Base-by-base conservation (phyloP, 2,113 vertebrate genomes). In the Cettia cetti region DNA sequence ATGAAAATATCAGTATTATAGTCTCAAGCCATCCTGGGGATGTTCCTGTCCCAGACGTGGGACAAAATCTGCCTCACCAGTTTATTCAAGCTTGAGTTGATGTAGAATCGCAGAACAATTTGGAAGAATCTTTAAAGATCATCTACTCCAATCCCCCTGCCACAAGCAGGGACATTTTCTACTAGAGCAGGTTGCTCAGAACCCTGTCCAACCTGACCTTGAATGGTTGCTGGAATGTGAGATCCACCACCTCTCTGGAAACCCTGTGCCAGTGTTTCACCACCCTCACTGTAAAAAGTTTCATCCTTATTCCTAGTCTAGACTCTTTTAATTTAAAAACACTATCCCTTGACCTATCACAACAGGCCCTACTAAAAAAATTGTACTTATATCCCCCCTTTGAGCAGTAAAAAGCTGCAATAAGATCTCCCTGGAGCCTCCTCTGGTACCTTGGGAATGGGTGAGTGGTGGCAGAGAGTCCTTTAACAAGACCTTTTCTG, bases 271-370 rank as follows among this genome's bases (percentile, higher is more conserved):
- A 19, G 5, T 26, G 33, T 33, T 54, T 54, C 27, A 35, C 5
- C 6, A 49, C 5, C 24, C 6, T 17, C 3, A 23, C 0, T 10
- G 15, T 23, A n/a, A 27, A 69, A 57, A 13, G 11, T 23, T 13
- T 53, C 37, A 45, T 42, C 19, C 19, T 61, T 30, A 1, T 33
- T 1, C 15, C 15, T 23, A n/a, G 14, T 40, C 30, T 31, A 3
- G 8, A 3, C 19, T 33, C 21, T 17, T 45, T 33, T 66, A 22
- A 23, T 61, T 45, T 40, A 45, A 50, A 76, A 22, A 5, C 50
- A 24, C 24, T 56, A 13, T 2, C 10, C 4, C 16, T 10, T 71
- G 13, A 19, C 3, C 39, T 65, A 4, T 65, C 7, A 10, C 13
- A 83, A 47, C 19, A 61, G 21, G 1, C 4, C 52, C 15, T 40